Evolutionary conservation across 1,140 invertebrate species (phyloP).

Genomic region (Sitobion miscanthi): DNA sequence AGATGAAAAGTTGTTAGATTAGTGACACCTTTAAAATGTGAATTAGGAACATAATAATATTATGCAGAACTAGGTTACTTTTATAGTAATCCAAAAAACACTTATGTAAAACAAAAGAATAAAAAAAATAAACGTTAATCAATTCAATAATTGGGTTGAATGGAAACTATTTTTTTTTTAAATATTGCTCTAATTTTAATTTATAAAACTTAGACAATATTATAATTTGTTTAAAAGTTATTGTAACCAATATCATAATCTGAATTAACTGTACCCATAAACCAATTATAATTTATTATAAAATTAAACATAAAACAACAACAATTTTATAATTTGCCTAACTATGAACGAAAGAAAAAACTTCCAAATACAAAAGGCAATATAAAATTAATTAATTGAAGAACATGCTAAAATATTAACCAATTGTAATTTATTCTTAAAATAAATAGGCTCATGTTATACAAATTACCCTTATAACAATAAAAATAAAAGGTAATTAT

Average conservation of each 20-base stretch:
- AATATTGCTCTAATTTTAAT: background rate
- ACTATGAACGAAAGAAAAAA: background rate
- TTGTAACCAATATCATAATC: background rate
- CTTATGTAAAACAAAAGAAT: background rate
- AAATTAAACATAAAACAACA: background rate
- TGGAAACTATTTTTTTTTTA: background rate
- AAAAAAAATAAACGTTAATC: background rate
- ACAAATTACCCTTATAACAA: slow-evolving; percentile 42
- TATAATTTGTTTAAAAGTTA: background rate
- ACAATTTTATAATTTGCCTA: background rate
- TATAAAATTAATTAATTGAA: background rate
- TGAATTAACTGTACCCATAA: background rate
- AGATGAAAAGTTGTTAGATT: background rate
- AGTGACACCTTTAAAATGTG: background rate
- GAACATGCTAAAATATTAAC: slow-evolving; percentile 19
- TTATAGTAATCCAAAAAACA: background rate
- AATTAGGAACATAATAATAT: background rate
- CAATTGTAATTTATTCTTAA: slow-evolving; percentile 37
- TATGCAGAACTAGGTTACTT: background rate
- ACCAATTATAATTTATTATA: background rate
- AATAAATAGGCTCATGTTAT: background rate
- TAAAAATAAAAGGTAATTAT: slow-evolving; percentile 26
- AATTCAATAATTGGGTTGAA: background rate
- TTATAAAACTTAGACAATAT: background rate
- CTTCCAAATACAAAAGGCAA: background rate